Evolutionary conservation across 2,888 invertebrate genomes (phyloP), one percentile per base, ranked within the genome.

Genomic region (Micropterix aruncella): DNA sequence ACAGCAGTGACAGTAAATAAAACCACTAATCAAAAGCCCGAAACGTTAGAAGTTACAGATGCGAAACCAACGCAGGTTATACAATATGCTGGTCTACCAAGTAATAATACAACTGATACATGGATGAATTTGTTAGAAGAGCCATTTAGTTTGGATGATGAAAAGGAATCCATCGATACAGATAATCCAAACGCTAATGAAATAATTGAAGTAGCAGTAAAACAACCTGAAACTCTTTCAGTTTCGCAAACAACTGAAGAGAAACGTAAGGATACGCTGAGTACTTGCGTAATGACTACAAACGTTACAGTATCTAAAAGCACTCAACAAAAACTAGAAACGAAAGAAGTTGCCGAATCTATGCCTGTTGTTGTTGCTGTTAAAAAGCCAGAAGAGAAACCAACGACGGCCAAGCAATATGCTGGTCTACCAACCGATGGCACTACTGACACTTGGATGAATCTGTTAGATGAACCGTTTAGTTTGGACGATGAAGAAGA

Each of bases 121-220:
- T 54, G 51, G 53, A 47, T 53, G 47, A 43, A 44, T 36, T 45
- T 47, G 3, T 38, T 54, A 14, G 53, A 54, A 43, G 52, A 54
- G 37, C 46, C 50, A 14, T 44, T 51, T 38, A 41, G 43, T 3
- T 42, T 52, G 16, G 50, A 50, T 27, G 50, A 49, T 43, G 46
- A 52, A 48, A 40, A 19, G 41, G 43, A 49, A 47, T 5, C 12
- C 5, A 7, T 12, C 5, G 27, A 27, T 12, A 12, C 5, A 7
- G 12, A 12, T 12, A 27, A 7, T 27, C 27, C 27, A 27, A 27
- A 27, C 27, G 40, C 45, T 46, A 39, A 48, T 46, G 47, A 49
- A 46, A 37, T 27, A 40, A 18, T 19, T 38, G 12, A 40, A 3
- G 38, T 12, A 27, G 18, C 43, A 38, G 38, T 14, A 41, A 9